Evolutionary conservation across 1,140 invertebrate species (phyloP).

Genomic region (Lordiphosa stackelbergi): DNA sequence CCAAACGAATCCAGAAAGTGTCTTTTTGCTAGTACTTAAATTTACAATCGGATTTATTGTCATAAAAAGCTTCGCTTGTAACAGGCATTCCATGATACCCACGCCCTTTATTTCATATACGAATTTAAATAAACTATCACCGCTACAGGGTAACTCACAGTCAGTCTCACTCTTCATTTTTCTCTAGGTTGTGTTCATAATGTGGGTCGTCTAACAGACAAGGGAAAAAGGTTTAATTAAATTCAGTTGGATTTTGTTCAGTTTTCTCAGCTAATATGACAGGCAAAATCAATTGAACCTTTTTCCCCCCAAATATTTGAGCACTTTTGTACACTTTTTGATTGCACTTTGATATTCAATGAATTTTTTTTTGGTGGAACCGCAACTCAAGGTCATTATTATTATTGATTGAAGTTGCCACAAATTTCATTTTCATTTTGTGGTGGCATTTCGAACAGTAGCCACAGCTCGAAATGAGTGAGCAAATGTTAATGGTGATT

Average conservation of each 20-base stretch:
- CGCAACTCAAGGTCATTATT: conserved; percentile 56
- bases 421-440: conserved; percentile 10
- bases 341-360: conserved; percentile 41
- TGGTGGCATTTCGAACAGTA: conserved; percentile 1
- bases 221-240: conserved; percentile 9
- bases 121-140: too few relatives aligned
- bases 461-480: conserved; percentile 11
- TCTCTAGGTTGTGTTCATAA: neutral
- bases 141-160: too few relatives aligned
- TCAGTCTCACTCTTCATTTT: too few relatives aligned
- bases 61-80: too few relatives aligned
- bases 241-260: conserved; percentile 8
- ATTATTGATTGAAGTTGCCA: neutral
- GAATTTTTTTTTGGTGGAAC: conserved; percentile 28
- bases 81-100: too few relatives aligned
- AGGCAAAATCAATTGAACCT: conserved; percentile 8
- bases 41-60: too few relatives aligned
- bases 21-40: too few relatives aligned
- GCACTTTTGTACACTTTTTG: conserved; percentile 25
- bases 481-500: conserved; percentile 40
- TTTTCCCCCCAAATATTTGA: neutral
- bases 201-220: conserved; percentile 17
- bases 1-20: too few relatives aligned
- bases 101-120: too few relatives aligned
- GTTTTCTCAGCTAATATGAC: conserved; percentile 13